Evolutionary conservation across 2,797 vertebrate genomes (phyloP).

Genomic region (Glyptemys insculpta): DNA sequence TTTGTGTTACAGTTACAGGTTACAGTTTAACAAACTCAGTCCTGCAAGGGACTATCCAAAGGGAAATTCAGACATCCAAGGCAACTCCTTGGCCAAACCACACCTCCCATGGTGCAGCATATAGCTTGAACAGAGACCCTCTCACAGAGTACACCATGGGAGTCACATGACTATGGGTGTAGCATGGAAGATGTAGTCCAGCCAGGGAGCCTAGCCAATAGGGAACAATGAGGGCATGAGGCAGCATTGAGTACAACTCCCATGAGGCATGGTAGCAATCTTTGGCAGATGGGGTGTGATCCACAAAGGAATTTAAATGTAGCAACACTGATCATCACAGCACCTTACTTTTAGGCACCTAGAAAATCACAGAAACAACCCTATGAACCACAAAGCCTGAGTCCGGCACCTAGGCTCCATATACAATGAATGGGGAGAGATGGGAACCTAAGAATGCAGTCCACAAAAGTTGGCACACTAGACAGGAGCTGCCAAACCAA

Average conservation of each 20-base stretch:
- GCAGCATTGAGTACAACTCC: neutral
- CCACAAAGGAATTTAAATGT: neutral
- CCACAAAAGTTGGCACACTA: neutral
- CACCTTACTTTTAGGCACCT: neutral
- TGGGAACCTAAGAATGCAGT: neutral
- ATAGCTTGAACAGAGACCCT: neutral
- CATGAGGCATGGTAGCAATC: neutral
- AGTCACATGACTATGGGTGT: neutral
- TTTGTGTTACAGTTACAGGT: neutral
- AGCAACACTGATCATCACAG: neutral
- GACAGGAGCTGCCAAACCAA: neutral
- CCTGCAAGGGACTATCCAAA: neutral
- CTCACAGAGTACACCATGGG: accelerated
- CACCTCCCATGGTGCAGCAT: accelerated
- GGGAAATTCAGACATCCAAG: neutral
- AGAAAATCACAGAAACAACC: neutral
- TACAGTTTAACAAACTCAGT: neutral
- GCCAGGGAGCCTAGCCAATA: neutral
- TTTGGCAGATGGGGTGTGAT: neutral
- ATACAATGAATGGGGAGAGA: neutral
- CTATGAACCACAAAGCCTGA: neutral
- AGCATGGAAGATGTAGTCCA: neutral
- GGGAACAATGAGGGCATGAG: neutral
- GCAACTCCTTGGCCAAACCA: neutral
- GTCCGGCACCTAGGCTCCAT: neutral